Evolutionary conservation across 2,113 vertebrate genomes (phyloP).

Genomic region (Gymnarchus niloticus): DNA sequence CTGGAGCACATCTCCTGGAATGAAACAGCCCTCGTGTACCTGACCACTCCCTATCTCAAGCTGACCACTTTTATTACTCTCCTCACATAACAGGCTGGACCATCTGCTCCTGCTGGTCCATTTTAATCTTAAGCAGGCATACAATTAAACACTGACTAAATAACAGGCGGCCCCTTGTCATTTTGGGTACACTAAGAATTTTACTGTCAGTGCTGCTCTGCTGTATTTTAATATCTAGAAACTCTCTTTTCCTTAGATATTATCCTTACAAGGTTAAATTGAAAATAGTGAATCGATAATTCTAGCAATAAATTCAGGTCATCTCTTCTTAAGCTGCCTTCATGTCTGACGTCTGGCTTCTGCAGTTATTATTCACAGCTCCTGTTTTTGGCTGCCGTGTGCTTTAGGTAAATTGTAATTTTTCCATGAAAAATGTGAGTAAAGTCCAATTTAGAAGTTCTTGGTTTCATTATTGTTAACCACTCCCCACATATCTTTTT

Average conservation of each 20-base stretch:
- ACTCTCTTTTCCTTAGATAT: neutral
- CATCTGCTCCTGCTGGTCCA: neutral
- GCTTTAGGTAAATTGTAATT: neutral
- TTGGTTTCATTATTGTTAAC: neutral
- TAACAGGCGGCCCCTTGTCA: neutral
- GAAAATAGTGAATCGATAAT: neutral
- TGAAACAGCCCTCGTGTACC: neutral
- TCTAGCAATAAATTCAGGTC: neutral
- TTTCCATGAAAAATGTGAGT: neutral
- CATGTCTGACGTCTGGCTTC: neutral
- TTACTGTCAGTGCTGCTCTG: neutral
- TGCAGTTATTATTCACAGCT: neutral
- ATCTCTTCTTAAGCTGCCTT: neutral
- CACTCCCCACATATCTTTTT: no score
- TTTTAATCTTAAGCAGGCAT: conserved; percentile 2
- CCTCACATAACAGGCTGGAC: neutral
- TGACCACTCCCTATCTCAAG: neutral
- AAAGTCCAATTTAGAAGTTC: neutral
- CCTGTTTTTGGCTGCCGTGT: neutral
- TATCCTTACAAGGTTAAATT: neutral
- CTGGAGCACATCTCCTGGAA: neutral
- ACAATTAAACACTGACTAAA: neutral
- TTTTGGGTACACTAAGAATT: neutral
- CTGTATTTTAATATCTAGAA: no score
- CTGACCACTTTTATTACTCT: conserved; percentile 3